A percentile compares a stretch with the other conserved stretches of the same genome.
Evolutionary conservation across 2,113 vertebrate species (phyloP).

Genomic region (Vombatus ursinus): DNA sequence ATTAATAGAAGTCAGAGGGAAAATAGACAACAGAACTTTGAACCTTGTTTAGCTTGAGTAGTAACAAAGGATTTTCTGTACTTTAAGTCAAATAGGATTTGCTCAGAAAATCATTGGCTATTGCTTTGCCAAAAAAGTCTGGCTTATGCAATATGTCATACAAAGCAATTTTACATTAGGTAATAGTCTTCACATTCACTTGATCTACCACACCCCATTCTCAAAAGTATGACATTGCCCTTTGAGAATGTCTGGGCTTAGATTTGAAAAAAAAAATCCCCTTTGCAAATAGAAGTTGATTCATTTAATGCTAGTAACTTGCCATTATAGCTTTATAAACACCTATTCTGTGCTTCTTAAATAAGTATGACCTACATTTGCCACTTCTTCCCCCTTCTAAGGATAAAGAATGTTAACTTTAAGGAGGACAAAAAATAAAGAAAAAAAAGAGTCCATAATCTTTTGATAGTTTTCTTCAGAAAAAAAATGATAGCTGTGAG

Average conservation of each 20-base stretch:
- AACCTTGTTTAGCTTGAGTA: constrained; percentile 72
- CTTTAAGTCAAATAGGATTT: constrained; percentile 73
- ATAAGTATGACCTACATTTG: not conserved
- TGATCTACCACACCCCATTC: fast-evolving
- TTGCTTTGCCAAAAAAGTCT: constrained; percentile 56
- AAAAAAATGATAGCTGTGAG: not conserved
- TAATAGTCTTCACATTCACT: constrained; percentile 59
- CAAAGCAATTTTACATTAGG: constrained; percentile 56
- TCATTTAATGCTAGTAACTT: constrained; percentile 45
- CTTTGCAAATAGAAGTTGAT: constrained; percentile 55
- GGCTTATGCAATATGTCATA: constrained; percentile 22
- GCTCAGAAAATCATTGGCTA: constrained; percentile 74
- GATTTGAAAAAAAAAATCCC: not conserved
- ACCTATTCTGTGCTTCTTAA: constrained; percentile 32
- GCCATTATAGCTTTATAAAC: constrained; percentile 30
- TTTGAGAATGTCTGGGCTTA: constrained; percentile 36
- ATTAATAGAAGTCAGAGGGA: constrained; percentile 49
- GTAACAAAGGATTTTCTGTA: constrained; percentile 77
- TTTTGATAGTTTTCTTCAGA: not conserved
- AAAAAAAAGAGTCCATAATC: not conserved
- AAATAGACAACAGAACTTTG: constrained; percentile 64
- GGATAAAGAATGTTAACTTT: constrained; percentile 18
- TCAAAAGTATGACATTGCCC: not conserved
- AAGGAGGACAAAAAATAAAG: constrained; percentile 4
- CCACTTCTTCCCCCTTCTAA: not conserved